Percentiles rank a stretch among this genome's conserved stretches.
These are phyloP conservation scores for Chelmon rostratus DNA, from an alignment of 2,797 vertebrate species.

Conservation along the genomic window DNA sequence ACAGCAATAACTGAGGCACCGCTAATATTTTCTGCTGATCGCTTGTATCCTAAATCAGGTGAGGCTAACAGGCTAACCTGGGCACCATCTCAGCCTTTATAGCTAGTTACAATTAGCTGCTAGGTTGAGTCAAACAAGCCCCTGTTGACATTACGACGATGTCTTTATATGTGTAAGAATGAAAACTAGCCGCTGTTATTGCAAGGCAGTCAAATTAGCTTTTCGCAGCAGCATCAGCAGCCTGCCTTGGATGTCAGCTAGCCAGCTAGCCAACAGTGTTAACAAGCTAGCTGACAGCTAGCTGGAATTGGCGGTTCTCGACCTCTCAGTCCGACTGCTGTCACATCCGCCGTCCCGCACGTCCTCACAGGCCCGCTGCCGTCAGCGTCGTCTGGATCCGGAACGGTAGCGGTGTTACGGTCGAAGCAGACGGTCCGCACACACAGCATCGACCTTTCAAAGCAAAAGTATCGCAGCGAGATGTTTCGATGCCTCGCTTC, in stretches of 20 bases:
- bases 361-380: background rate
- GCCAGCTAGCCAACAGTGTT: constrained; percentile 35
- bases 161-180: accelerated
- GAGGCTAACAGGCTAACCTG: constrained; percentile 56
- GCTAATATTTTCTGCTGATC: background rate
- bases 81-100: background rate
- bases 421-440: accelerated
- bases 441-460: background rate
- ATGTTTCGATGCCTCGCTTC: constrained; percentile 39
- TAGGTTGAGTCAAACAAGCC: accelerated
- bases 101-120: background rate
- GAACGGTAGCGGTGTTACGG: accelerated
- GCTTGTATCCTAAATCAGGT: constrained; percentile 3
- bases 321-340: constrained; percentile 32
- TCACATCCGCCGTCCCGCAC: constrained; percentile 30
- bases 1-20: constrained; percentile 3
- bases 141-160: background rate
- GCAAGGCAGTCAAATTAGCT: background rate
- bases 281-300: constrained; percentile 71
- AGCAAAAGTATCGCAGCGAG: background rate
- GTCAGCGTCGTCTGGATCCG: background rate
- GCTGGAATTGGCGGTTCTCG: constrained; percentile 74
- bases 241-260: constrained; percentile 11
- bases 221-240: background rate
- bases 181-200: background rate